Conservation (phyloP, 1,140 invertebrate species). For the Drosophila tropicalis region DNA sequence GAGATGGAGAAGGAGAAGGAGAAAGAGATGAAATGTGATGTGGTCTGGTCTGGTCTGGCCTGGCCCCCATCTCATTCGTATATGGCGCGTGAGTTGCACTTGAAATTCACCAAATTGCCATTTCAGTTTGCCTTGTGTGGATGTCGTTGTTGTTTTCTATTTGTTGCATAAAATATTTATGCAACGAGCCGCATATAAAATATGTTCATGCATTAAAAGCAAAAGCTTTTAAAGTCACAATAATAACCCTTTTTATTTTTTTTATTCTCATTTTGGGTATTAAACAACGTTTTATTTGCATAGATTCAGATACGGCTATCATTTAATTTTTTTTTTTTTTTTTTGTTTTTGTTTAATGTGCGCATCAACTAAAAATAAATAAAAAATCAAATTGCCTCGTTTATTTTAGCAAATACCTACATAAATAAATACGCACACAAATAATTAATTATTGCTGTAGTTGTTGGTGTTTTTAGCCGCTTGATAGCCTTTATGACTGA, state of each 20-base stretch:
- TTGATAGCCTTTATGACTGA: conserved; percentile 49
- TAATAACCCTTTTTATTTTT: conserved; percentile 65
- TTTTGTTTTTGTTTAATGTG: conserved; percentile 60
- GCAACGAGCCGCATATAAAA: conserved; percentile 57
- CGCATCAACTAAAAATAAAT: conserved; percentile 78
- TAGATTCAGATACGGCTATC: conserved; percentile 7
- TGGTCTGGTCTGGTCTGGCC: conserved; percentile 19
- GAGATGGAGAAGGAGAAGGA: conserved; percentile 10
- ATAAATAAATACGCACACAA: conserved; percentile 15
- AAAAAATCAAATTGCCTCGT: conserved; percentile 53
- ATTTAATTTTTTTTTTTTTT: conserved; percentile 44
- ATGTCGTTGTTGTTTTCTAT: conserved; percentile 8
- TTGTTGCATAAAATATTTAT: conserved; percentile 65
- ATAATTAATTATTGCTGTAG: conserved; percentile 55
- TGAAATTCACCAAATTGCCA: conserved; percentile 65
- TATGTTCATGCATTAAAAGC: conserved; percentile 66
- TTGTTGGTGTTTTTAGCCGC: conserved; percentile 28
- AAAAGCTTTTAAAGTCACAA: conserved; percentile 65
- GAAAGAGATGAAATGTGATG: conserved; percentile 18
- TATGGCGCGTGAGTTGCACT: conserved; percentile 63
- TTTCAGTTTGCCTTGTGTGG: conserved; percentile 35
- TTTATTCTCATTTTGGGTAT: conserved; percentile 25
- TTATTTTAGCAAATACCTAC: conserved; percentile 47
- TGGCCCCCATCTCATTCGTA: conserved; percentile 23
- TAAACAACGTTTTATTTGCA: conserved; percentile 23